Evolutionary conservation across 2,888 invertebrate species (phyloP), one percentile per base, ranked within the genome.

Genomic region (Adineta ricciae): DNA sequence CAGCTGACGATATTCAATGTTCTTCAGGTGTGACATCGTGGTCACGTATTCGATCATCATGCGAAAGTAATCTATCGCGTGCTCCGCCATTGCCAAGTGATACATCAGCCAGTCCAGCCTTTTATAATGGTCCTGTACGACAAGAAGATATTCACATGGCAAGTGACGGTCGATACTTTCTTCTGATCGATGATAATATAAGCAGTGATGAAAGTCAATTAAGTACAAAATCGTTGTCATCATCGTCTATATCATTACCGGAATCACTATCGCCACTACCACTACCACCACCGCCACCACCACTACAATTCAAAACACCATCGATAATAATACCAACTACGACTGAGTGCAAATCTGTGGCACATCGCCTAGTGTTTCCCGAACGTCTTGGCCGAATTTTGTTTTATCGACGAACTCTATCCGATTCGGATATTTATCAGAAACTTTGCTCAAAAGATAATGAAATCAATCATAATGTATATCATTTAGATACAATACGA

Each of bases 381-480:
- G 21, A 16, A 41, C 78, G 78, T 78, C 78, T 78, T 24, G 78
- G 78, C 41, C 41, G 78, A n/a, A 41, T 78, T 38, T 21, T 78
- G n/a, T 78, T 78, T 38, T 78, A 41, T 78, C 78, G 78, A 11
- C 78, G 78, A 24, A n/a, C 38, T 24, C 41, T 78, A 78, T 78
- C 78, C 0, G 78, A 78, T 78, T 78, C 78, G 1, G 78, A 78
- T 41, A 78, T 78, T 41, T 78, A 78, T 78, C 78, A 78, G 41
- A 78, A 78, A 41, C n/a, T 78, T 24, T 78, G 78, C 11, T 78
- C 78, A n/a, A 78, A 78, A 78, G 78, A 78, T 41, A 78, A 78
- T 78, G 78, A 78, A 41, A 78, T 78, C 11, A 78, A 41, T n/a
- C 78, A 78, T n/a, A 78, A 78, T 41, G 78, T 78, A 41, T 78